Conservation (phyloP, 1,140 invertebrate species). For the Microplitis demolitor region DNA sequence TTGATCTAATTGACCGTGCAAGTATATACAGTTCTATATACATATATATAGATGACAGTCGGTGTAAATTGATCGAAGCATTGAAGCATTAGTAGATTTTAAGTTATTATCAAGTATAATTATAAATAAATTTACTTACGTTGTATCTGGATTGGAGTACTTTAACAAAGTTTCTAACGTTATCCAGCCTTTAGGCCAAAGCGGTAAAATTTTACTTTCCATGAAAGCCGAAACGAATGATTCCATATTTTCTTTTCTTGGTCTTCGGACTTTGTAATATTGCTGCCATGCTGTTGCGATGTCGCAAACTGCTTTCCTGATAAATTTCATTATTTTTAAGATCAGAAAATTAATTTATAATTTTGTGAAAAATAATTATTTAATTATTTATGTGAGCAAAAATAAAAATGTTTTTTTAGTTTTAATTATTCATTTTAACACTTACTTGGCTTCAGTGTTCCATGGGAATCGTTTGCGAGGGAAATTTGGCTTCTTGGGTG, state of each 20-base stretch:
- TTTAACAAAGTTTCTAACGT: constrained; percentile 44
- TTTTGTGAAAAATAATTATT: neutral
- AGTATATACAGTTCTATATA: neutral
- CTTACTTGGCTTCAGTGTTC: constrained; percentile 65
- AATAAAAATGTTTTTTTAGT: too few species aligned
- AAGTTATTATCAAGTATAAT: neutral
- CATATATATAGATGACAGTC: neutral
- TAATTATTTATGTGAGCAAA: too few species aligned
- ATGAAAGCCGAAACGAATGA: constrained; percentile 63
- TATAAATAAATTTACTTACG: constrained; percentile 40
- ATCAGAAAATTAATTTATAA: constrained; percentile 28
- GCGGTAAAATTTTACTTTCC: constrained; percentile 60
- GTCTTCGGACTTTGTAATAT: constrained; percentile 55
- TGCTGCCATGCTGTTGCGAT: constrained; percentile 46
- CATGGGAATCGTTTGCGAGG: constrained; percentile 66
- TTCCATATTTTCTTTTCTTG: constrained; percentile 63
- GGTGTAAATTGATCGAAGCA: neutral
- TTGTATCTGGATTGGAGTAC: constrained; percentile 43
- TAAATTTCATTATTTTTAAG: constrained; percentile 22
- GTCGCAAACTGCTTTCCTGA: constrained; percentile 49
- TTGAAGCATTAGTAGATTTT: neutral
- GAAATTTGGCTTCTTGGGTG: constrained; percentile 58
- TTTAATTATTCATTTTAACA: constrained; percentile 5
- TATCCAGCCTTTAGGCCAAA: constrained; percentile 69
- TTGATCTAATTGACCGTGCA: neutral